Conservation (phyloP, 2,113 vertebrate species). For the Labrus mixtus region DNA sequence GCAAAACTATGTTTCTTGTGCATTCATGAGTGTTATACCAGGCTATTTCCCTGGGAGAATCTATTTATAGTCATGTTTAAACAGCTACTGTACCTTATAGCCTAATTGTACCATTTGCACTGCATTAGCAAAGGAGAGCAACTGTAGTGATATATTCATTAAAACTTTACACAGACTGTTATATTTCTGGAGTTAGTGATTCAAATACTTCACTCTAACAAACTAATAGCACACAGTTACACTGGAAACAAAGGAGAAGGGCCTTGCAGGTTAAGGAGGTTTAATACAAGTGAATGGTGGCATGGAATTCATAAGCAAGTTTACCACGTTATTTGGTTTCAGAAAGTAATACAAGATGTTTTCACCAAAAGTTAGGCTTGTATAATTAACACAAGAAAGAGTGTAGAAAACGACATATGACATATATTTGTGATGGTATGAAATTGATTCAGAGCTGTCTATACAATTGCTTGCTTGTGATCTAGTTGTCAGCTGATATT, state of each 20-base stretch:
- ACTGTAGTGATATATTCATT: neutral
- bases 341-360: too few species aligned
- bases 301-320: too few species aligned
- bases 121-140: neutral
- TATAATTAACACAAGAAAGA: too few species aligned
- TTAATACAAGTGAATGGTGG: too few species aligned
- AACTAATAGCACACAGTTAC: neutral
- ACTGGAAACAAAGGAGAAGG: neutral
- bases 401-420: too few species aligned
- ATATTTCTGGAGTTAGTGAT: neutral
- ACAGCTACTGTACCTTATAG: neutral
- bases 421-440: too few species aligned
- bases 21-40: constrained; percentile 12
- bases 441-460: too few species aligned
- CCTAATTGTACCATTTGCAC: neutral
- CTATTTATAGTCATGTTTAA: constrained; percentile 10
- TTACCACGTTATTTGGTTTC: too few species aligned
- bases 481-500: too few species aligned
- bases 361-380: too few species aligned
- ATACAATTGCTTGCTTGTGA: too few species aligned
- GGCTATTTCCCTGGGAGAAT: neutral
- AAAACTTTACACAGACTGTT: neutral
- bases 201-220: neutral
- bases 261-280: neutral
- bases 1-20: constrained; percentile 15